A percentile compares a stretch with the other conserved stretches of the same genome.
These are phyloP conservation scores for Stratiolaelaps scimitus DNA, from an alignment of 1,140 invertebrate species.

Conservation along the genomic window DNA sequence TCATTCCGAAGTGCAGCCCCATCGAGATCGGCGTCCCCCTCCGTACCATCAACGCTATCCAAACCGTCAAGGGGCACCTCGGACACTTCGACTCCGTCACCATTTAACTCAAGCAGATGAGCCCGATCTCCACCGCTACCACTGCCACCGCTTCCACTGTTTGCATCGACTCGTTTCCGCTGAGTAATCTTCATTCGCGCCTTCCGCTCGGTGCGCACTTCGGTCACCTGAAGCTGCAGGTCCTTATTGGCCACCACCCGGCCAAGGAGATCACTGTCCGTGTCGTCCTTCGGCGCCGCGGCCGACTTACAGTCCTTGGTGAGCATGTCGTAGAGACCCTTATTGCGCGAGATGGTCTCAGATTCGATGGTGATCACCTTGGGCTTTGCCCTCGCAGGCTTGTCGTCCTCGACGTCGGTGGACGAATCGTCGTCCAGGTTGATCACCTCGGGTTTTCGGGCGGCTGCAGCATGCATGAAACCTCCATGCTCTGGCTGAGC, in stretches of 20 bases:
- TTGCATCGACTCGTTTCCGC: constrained; percentile 1
- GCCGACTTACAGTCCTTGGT: constrained; percentile 24
- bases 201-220: constrained; percentile 12
- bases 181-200: constrained; percentile 25
- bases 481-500: not conserved
- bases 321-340: constrained; percentile 27
- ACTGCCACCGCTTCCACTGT: too few relatives aligned
- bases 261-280: constrained; percentile 4
- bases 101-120: too few relatives aligned
- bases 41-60: too few relatives aligned
- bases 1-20: too few relatives aligned
- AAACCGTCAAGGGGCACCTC: too few relatives aligned
- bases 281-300: not conserved
- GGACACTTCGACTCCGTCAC: too few relatives aligned
- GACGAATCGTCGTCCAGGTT: constrained; percentile 23
- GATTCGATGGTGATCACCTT: constrained; percentile 28
- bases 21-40: too few relatives aligned
- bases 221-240: constrained; percentile 22
- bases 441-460: constrained; percentile 21
- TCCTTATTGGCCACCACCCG: constrained; percentile 12
- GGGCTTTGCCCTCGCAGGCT: not conserved
- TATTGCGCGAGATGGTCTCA: constrained; percentile 19
- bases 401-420: constrained; percentile 20
- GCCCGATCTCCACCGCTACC: too few relatives aligned
- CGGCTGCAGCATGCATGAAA: not conserved